These are phyloP conservation scores for Lobophora halterata DNA, from an alignment of 2,888 invertebrate genomes.

Conservation along the genomic window DNA sequence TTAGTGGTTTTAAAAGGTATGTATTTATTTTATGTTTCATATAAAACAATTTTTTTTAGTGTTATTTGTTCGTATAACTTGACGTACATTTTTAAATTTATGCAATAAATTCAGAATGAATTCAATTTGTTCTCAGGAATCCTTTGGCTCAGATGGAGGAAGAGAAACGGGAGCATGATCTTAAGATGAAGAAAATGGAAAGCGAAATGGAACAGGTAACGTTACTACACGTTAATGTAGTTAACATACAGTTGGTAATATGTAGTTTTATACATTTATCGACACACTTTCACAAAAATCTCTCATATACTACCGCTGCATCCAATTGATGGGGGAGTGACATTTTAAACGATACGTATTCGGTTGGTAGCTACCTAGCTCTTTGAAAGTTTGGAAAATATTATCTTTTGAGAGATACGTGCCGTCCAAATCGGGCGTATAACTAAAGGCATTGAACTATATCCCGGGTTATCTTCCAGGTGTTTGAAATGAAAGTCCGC, in stretches of 20 bases:
- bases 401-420: too few relatives aligned
- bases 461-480: slow-evolving; percentile 56
- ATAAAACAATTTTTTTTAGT: too few relatives aligned
- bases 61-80: slow-evolving; percentile 1
- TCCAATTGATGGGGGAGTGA: too few relatives aligned
- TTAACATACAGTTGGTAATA: too few relatives aligned
- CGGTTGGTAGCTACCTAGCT: too few relatives aligned
- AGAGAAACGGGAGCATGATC: slow-evolving; percentile 97
- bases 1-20: slow-evolving; percentile 6
- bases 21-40: background rate
- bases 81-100: background rate
- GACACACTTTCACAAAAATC: too few relatives aligned
- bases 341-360: too few relatives aligned
- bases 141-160: slow-evolving; percentile 99
- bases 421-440: too few relatives aligned
- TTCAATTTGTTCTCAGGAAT: slow-evolving; percentile 84
- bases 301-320: too few relatives aligned
- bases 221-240: slow-evolving; percentile 3
- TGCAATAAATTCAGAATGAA: slow-evolving; percentile 15
- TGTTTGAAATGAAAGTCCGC: slow-evolving; percentile 98
- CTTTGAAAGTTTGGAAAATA: too few relatives aligned
- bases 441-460: too few relatives aligned
- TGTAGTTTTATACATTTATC: too few relatives aligned
- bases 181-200: slow-evolving; percentile 99
- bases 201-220: slow-evolving; percentile 95